Evolutionary conservation across 1,140 invertebrate genomes (phyloP).

Genomic region (Sinonovacula constricta): DNA sequence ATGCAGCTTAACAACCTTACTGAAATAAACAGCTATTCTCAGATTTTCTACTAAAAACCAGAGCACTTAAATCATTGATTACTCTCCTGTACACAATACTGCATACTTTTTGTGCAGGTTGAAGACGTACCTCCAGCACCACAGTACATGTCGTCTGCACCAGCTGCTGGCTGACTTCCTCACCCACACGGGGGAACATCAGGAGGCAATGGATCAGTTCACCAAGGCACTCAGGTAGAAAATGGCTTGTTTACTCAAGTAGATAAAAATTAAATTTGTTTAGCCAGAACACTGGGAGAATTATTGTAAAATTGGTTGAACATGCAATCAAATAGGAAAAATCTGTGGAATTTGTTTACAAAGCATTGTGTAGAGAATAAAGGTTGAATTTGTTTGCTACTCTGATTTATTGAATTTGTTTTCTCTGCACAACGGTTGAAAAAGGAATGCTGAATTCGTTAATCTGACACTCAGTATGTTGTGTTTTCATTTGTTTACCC

Average conservation of each 20-base stretch:
- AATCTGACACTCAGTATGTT: too few species aligned
- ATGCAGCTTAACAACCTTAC: not conserved
- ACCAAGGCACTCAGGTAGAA: constrained; percentile 85
- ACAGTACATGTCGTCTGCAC: constrained; percentile 84
- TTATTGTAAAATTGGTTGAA: not conserved
- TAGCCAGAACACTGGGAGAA: not conserved
- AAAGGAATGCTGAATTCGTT: too few species aligned
- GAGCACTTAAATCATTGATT: not conserved
- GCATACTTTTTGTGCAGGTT: constrained; percentile 77
- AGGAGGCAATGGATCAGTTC: constrained; percentile 87
- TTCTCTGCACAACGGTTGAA: too few species aligned
- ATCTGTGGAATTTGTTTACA: too few species aligned
- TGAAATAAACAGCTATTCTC: not conserved
- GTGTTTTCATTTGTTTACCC: too few species aligned
- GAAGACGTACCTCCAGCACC: constrained; percentile 82
- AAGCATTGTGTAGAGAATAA: too few species aligned
- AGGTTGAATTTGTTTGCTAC: too few species aligned
- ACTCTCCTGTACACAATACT: constrained; percentile 12
- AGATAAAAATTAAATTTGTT: too few species aligned
- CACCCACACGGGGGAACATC: constrained; percentile 81
- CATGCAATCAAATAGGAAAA: not conserved
- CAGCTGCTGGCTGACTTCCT: constrained; percentile 85
- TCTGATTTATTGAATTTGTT: too few species aligned
- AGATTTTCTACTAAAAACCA: not conserved
- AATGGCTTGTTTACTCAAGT: too few species aligned